Evolutionary conservation across 2,797 vertebrate species (phyloP).

Genomic region (Pipistrellus kuhlii): DNA sequence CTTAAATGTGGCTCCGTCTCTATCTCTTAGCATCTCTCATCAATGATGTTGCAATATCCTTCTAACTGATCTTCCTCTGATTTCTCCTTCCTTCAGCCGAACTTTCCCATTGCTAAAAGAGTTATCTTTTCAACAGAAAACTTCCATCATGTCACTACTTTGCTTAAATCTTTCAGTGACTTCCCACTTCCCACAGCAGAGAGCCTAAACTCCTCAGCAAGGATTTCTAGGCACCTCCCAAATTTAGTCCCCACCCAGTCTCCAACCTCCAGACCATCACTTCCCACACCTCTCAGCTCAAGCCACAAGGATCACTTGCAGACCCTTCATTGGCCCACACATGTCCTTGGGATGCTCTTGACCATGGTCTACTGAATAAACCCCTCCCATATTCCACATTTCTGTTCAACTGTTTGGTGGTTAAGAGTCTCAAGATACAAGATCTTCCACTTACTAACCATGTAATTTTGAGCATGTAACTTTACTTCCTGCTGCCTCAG

Average conservation of each 20-base stretch:
- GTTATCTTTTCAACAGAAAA: not conserved
- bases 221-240: not conserved
- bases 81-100: not conserved
- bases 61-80: not conserved
- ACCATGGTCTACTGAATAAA: rapidly evolving
- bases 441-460: not conserved
- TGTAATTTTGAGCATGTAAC: not conserved
- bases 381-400: not conserved
- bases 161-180: not conserved
- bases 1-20: not conserved
- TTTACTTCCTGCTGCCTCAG: not conserved
- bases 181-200: not conserved
- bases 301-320: not conserved
- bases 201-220: not conserved
- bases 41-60: not conserved
- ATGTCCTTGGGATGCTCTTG: not conserved
- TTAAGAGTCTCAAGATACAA: not conserved
- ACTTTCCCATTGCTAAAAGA: not conserved
- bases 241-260: not conserved
- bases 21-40: not conserved
- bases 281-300: not conserved
- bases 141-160: not conserved
- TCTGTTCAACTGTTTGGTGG: not conserved
- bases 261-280: not conserved
- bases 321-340: not conserved